A percentile compares a stretch with the other conserved stretches of the same genome.
phyloP scores from a whole-genome alignment of 2,888 invertebrate genomes.

The Melanostoma mellinum region DNA sequence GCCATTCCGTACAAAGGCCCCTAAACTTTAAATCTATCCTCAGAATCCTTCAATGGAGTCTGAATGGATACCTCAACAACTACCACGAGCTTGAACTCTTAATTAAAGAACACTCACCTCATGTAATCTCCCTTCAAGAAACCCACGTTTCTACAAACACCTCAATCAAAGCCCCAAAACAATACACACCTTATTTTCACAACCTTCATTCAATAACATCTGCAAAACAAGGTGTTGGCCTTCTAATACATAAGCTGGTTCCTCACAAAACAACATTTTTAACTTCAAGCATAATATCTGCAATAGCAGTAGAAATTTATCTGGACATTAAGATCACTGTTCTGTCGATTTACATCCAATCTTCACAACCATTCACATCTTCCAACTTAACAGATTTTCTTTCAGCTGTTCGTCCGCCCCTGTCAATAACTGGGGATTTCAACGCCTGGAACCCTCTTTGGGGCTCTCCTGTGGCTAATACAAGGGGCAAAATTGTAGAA shows the following conservation, averaged over 20 bases:
- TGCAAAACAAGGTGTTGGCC: conserved; percentile 52
- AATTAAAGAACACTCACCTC: conserved; percentile 22
- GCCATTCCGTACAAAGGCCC: not conserved
- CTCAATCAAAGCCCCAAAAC: conserved; percentile 1
- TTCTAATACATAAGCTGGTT: conserved; percentile 43
- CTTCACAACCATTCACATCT: conserved; percentile 10
- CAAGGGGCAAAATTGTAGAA: conserved; percentile 41
- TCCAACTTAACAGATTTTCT: conserved; percentile 5
- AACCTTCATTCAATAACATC: conserved; percentile 20
- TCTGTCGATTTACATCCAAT: conserved; percentile 20
- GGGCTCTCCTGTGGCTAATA: conserved; percentile 33
- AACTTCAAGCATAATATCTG: not conserved
- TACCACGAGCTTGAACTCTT: conserved; percentile 10
- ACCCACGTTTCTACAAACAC: conserved; percentile 33
- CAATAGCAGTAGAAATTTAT: conserved; percentile 37
- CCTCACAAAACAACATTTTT: conserved; percentile 27
- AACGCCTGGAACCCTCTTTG: conserved; percentile 38
- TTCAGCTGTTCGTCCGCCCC: not conserved
- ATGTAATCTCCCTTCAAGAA: conserved; percentile 66
- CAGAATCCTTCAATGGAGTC: conserved; percentile 15
- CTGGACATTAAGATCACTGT: conserved; percentile 15
- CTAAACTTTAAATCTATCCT: not conserved
- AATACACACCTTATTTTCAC: conserved; percentile 41
- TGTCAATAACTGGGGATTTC: conserved; percentile 26
- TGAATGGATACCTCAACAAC: conserved; percentile 1